These are phyloP conservation scores for Psittacula derbiana DNA, from an alignment of 2,797 vertebrate genomes.

Conservation along the genomic window DNA sequence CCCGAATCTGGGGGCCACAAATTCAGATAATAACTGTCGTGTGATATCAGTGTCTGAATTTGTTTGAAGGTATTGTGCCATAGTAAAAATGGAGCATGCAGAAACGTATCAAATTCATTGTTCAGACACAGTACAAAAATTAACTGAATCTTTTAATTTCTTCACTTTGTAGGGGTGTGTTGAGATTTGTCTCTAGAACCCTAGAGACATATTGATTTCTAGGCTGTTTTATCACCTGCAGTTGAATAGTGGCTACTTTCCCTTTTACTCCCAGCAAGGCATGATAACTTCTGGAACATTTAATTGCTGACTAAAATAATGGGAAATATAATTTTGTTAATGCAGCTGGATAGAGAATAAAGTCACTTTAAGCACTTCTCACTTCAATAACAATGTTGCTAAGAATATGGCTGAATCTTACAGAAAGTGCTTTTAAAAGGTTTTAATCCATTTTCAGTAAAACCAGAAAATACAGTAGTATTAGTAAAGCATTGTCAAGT, in stretches of 20 bases:
- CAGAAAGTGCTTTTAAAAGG: neutral
- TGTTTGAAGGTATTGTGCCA: neutral
- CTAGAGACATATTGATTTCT: neutral
- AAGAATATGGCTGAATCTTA: neutral
- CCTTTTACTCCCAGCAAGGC: neutral
- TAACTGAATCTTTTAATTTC: neutral
- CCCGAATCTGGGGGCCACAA: neutral
- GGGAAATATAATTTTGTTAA: neutral
- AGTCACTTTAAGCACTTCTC: neutral
- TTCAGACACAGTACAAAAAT: neutral
- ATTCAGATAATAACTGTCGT: neutral
- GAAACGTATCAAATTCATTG: neutral
- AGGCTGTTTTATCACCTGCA: neutral
- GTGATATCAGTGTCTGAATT: neutral
- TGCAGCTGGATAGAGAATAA: neutral
- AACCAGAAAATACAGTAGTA: neutral
- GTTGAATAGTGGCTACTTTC: neutral
- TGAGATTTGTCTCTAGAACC: neutral
- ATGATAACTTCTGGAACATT: neutral
- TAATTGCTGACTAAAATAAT: neutral
- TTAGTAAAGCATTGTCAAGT: neutral
- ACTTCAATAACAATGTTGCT: neutral
- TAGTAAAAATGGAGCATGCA: neutral
- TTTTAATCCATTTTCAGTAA: neutral
- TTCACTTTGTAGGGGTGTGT: neutral